Evolutionary conservation across 2,888 invertebrate genomes (phyloP).

Genomic region (Gastracanthus pulcherrimus): DNA sequence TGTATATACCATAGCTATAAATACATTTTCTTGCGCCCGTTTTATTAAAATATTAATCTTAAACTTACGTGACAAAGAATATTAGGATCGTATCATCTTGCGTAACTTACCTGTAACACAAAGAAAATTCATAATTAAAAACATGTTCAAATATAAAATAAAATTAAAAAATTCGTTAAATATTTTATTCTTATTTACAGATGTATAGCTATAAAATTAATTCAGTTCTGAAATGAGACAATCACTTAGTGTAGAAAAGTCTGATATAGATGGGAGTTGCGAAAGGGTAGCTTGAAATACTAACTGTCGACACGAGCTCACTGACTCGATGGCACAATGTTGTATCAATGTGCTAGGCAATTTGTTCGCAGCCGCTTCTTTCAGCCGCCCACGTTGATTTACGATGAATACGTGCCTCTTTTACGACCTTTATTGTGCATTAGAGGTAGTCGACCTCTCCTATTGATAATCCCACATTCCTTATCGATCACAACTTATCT

Average conservation of each 20-base stretch:
- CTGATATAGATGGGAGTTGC: background rate
- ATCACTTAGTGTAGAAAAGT: background rate
- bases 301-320: background rate
- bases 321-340: background rate
- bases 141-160: background rate
- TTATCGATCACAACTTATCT: background rate
- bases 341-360: background rate
- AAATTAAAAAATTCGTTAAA: background rate
- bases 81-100: background rate
- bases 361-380: constrained; percentile 46
- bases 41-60: background rate
- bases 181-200: too few species aligned
- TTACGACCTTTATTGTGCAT: background rate
- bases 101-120: constrained; percentile 1
- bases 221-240: too few species aligned
- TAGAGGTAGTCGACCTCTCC: background rate
- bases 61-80: background rate
- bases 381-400: background rate
- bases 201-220: too few species aligned
- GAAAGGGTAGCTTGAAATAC: background rate
- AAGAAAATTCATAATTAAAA: background rate
- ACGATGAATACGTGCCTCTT: background rate
- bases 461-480: background rate
- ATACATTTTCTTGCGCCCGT: background rate
- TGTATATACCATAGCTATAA: background rate